phyloP scores from a whole-genome alignment of 2,797 vertebrate species.

The Avahi laniger region DNA sequence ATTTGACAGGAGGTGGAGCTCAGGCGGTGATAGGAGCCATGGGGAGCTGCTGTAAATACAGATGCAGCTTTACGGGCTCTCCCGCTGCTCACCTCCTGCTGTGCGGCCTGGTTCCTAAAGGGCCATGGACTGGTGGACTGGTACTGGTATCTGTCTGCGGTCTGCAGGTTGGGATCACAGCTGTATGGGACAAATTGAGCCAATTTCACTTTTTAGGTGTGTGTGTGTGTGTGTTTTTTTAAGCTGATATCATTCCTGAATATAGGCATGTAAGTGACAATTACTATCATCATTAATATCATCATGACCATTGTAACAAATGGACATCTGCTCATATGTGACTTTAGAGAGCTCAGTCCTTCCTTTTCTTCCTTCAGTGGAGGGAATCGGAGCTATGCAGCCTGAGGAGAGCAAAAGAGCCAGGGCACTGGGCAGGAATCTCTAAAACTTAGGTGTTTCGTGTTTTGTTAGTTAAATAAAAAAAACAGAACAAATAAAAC shows the following conservation, averaged over 20 bases:
- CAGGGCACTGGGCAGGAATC: neutral
- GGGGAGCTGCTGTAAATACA: no score
- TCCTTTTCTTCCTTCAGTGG: neutral
- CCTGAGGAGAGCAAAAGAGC: accelerated
- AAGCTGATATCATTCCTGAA: neutral
- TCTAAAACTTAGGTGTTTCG: neutral
- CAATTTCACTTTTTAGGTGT: neutral
- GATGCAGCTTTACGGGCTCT: no score
- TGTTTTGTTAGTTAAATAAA: neutral
- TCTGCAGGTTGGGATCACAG: no score
- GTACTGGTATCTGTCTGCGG: accelerated
- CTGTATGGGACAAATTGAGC: no score
- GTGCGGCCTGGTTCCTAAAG: no score
- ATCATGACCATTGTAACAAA: neutral
- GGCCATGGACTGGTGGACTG: no score
- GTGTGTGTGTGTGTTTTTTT: neutral
- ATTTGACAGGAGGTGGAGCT: no score
- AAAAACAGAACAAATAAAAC: neutral
- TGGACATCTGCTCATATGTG: no score
- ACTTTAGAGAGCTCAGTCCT: neutral
- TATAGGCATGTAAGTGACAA: neutral
- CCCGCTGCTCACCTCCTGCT: no score
- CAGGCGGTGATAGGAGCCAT: no score
- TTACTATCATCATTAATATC: neutral
- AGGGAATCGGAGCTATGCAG: neutral